These are phyloP conservation scores for Laticauda colubrina DNA, from an alignment of 2,113 vertebrate species.

Conservation along the genomic window DNA sequence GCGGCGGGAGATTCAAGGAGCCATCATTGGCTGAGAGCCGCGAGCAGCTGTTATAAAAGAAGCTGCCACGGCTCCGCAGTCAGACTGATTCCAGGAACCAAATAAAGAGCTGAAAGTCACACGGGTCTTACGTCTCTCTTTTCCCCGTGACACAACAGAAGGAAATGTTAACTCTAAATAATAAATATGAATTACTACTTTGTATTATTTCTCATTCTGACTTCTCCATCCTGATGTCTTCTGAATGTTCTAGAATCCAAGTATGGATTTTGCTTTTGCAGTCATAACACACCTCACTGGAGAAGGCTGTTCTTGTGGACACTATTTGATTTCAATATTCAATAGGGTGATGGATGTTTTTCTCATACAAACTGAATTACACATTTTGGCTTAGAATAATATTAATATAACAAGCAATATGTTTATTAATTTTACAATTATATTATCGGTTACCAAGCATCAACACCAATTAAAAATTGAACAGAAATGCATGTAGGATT, in stretches of 20 bases:
- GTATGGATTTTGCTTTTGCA: not conserved
- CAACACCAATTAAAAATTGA: conserved; percentile 1
- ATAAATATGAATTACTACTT: conserved; percentile 29
- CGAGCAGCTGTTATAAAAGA: too few relatives aligned
- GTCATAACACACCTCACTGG: not conserved
- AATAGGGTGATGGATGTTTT: conserved; percentile 24
- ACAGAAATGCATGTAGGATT: not conserved
- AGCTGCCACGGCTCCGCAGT: too few relatives aligned
- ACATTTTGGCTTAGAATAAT: not conserved
- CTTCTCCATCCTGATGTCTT: not conserved
- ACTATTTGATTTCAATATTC: conserved; percentile 21
- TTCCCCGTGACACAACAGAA: not conserved
- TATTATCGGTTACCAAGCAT: not conserved
- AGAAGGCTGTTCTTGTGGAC: not conserved
- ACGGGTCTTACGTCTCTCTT: too few relatives aligned
- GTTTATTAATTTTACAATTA: not conserved
- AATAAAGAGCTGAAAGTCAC: too few relatives aligned
- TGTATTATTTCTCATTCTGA: not conserved
- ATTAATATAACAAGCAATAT: not conserved
- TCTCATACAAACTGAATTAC: not conserved
- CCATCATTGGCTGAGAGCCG: too few relatives aligned
- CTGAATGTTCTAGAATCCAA: not conserved
- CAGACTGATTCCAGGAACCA: too few relatives aligned
- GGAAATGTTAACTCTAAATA: not conserved
- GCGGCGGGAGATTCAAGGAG: too few relatives aligned